Evolutionary conservation across 2,888 invertebrate species (phyloP), one percentile per base, ranked within the genome.

Genomic region (Auanema freiburgensis): DNA sequence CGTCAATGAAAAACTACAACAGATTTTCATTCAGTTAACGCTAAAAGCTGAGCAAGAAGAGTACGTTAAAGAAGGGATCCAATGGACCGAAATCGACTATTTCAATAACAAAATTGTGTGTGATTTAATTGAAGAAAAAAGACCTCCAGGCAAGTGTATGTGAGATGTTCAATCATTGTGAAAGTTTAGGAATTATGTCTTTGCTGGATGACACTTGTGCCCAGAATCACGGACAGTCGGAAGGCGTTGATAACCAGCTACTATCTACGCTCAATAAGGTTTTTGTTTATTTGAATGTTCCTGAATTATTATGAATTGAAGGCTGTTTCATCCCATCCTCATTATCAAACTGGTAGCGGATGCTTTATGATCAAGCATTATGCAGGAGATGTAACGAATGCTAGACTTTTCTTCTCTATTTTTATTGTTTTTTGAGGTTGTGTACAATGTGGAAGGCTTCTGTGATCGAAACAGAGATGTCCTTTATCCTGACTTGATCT

Each of bases 21-120:
- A 90, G 83, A 89, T 90, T 61, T 90, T 90, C 84, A 90, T 90
- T 74, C 89, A 90, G 75, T 84, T 90, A 46, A 90, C 89, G 0
- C 84, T 90, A 50, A 89, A 89, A 82, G 88, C 89, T 21, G 90
- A 90, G 83, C 76, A 76, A 46, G 63, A 89, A 81, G 89, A 89
- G 79, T 89, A 89, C 83, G 87, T 89, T 8, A 85, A 87, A 61
- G 89, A 90, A 84, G 89, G 89, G 57, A 89, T 90, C 64, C 86
- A 88, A 75, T 90, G 90, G 90, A 88, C 87, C 6, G 87, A 88
- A 21, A 89, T 90, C 69, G 88, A 89, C 14, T 90, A 88, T 83
- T 90, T 90, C 85, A 89, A 90, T 85, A 90, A 90, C 80, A 88
- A 88, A 80, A 84, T 89, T 55, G 89, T 90, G 8, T 90, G 89